Evolutionary conservation across 30 jellyfish, hydroid and myxozoan species (phyloP).

Genomic region (Aurelia sp.): DNA sequence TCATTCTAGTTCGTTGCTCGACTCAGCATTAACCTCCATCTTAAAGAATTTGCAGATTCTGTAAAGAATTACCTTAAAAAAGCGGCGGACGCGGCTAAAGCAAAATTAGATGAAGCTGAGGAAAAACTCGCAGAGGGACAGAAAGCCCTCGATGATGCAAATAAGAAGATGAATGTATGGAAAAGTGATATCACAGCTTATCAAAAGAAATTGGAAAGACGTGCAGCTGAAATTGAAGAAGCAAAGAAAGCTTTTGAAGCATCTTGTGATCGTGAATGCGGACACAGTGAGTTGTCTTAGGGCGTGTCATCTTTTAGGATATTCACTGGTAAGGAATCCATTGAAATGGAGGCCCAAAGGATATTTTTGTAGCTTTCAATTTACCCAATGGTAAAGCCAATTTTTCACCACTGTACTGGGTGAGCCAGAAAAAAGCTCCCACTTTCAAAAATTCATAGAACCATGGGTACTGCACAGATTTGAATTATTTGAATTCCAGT

Average conservation of each 20-base stretch:
- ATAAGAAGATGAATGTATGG: slow-evolving; percentile 29
- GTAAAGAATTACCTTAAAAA: neutral
- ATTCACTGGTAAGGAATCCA: too few species aligned
- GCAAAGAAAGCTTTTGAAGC: neutral
- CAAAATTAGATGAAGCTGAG: slow-evolving; percentile 4
- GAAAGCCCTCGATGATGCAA: slow-evolving; percentile 1
- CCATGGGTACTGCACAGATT: too few species aligned
- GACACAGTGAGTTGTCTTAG: slow-evolving; percentile 19
- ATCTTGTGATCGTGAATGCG: slow-evolving; percentile 26
- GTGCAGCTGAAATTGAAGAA: slow-evolving; percentile 44
- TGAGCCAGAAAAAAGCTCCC: too few species aligned
- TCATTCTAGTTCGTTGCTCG: slow-evolving; percentile 9
- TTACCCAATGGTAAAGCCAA: too few species aligned
- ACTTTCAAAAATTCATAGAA: too few species aligned
- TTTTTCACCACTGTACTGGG: too few species aligned
- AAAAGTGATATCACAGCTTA: slow-evolving; percentile 4
- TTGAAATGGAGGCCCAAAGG: too few species aligned
- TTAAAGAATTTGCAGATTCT: slow-evolving; percentile 7
- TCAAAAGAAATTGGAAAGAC: neutral
- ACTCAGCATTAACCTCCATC: slow-evolving; percentile 1
- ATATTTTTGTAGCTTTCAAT: too few species aligned
- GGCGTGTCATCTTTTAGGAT: too few species aligned
- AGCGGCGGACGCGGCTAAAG: slow-evolving; percentile 19
- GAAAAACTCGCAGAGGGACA: slow-evolving; percentile 20
- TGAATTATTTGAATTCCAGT: too few species aligned